Evolutionary conservation across 2,113 vertebrate genomes (phyloP), one percentile per base, ranked within the genome.

Genomic region (Neotoma lepida): DNA sequence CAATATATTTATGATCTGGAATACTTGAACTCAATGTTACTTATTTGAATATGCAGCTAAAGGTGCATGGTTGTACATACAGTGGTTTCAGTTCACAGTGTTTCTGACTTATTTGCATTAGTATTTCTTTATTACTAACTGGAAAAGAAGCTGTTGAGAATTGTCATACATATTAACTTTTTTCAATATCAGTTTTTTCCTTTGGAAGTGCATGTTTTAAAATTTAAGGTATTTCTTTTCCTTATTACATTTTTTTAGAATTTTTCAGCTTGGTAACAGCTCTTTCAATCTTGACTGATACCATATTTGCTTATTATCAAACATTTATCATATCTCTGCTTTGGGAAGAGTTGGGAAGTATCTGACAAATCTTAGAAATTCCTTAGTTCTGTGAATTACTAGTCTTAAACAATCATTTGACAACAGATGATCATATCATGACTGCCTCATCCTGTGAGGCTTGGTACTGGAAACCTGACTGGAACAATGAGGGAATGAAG

Each of bases 51-150:
- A 90, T 74, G 28, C 54, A 86, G 33, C 44, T 84, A 92, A 92
- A 94, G 26, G 63, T 44, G 17, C 61, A 92, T 71, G 49, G 70
- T 90, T 92, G 74, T 92, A 92, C 68, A 89, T 74, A 54, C 54
- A 93, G 71, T 86, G 15, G 41, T 88, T 96, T 92, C 61, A n/a
- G 51, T 86, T 63, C 22, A 86, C 90, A 95, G 66, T 33, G 51
- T 46, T 80, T 95, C 73, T 84, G 89, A 63, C 51, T 91, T 77
- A 92, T 90, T 94, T 97, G 89, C 78, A 91, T 96, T 87, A 86
- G 66, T 30, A 86, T 88, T 96, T 85, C 56, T 88, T 12, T 94
- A 61, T 94, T 76, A 84, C 30, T 56, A 92, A 20, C 33, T 95
- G 64, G 66, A 51, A 89, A 87, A 86, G 64, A 94, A 89, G 54